Base-by-base conservation (phyloP, 1,140 invertebrate species). In the Zaprionus africanus region DNA sequence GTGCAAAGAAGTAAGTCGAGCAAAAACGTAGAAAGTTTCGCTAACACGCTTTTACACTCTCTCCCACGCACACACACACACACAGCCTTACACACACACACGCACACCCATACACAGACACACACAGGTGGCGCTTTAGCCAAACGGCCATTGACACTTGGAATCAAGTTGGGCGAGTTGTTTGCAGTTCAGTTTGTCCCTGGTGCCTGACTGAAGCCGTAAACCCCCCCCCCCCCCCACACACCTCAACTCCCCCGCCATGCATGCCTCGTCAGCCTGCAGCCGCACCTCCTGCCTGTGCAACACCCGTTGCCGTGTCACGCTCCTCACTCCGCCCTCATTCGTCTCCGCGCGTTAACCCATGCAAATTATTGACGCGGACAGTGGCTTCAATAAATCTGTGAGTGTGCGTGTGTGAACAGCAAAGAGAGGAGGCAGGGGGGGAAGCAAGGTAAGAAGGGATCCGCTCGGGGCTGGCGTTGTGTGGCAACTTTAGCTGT, bases 341-440 rank as follows among this genome's bases (percentile, higher is more conserved):
- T 51, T 49, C 53, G 54, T 66, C 46, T 57, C 26, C 36, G n/a
- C 63, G 54, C 56, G 72, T 84, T 83, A 83, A 61, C 65, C 82
- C 84, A 88, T 88, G 84, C 84, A 87, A 87, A 87, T 88, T 87
- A 87, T 87, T 87, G 84, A 87, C 84, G 84, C 84, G 84, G 78
- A 83, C 84, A 88, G 60, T 64, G 74, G 71, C 74, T 67, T 79
- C 84, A 88, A 87, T 87, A 87, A 87, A 87, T 87, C 84, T 78
- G 61, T 19, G 19, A 17, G 63, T 38, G 53, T 64, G 62, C 31
- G 19, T 57, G 54, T 66, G 36, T 43, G 31, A 34, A 41, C 38
- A n/a, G 38, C 31, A 41, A 12, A 1, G 38, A 15, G 38, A 5
- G 38, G 15, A 1, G 38, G 5, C 0, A 41, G 12, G 5, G 36